These are phyloP conservation scores for Aleadryas rufinucha DNA, from an alignment of 2,113 vertebrate species.

Conservation along the genomic window DNA sequence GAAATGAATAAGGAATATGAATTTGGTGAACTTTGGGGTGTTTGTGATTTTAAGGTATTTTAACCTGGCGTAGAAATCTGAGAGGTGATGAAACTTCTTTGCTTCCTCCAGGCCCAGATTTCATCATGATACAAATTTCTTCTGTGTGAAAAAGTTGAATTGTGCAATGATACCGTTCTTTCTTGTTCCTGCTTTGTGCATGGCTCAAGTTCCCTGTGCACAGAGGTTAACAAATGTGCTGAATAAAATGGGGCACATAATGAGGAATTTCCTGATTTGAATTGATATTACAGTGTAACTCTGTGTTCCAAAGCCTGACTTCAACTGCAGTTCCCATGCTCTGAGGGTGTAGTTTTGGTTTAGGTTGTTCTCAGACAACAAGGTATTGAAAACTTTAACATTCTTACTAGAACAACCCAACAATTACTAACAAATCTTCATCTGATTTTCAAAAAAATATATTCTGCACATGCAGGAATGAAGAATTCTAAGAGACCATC, in stretches of 20 bases:
- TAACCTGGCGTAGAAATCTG: neutral
- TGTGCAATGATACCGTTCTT: neutral
- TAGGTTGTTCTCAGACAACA: neutral
- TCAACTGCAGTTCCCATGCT: neutral
- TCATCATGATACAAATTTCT: neutral
- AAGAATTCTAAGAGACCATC: neutral
- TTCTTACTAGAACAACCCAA: neutral
- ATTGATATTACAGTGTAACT: neutral
- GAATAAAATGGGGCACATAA: neutral
- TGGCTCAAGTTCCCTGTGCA: neutral
- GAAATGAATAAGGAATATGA: neutral
- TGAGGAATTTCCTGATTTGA: neutral
- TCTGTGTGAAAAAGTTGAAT: neutral
- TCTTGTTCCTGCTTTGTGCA: neutral
- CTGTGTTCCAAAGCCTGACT: neutral
- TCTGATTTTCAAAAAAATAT: neutral
- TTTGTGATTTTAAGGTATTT: neutral
- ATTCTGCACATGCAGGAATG: neutral
- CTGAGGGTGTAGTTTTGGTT: neutral
- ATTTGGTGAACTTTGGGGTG: neutral
- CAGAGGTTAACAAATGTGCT: neutral
- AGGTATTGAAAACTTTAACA: neutral
- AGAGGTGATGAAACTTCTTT: neutral
- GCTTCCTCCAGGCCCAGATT: neutral
- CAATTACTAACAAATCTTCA: neutral